Evolutionary conservation across 2,113 vertebrate genomes (phyloP).

Genomic region (cat (Felis catus)): DNA sequence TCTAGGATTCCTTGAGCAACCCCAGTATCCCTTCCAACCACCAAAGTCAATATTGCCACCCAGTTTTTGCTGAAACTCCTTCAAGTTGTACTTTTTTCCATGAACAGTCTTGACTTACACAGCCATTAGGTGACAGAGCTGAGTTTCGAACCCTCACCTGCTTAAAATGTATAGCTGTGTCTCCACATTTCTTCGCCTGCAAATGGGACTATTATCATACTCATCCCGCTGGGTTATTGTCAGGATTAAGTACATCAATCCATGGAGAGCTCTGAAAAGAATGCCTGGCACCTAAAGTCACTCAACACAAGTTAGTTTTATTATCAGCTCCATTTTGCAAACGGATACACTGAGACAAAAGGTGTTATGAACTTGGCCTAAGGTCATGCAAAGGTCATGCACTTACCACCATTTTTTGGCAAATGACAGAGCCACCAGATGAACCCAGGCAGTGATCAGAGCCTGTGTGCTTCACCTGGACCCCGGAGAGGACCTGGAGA

Average conservation of each 20-base stretch:
- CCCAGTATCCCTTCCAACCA: neutral
- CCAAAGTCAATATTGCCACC: neutral
- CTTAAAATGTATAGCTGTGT: neutral
- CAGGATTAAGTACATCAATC: neutral
- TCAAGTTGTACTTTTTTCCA: neutral
- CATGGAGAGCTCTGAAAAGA: neutral
- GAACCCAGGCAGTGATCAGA: neutral
- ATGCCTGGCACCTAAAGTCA: neutral
- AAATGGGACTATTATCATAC: no score
- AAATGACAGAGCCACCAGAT: neutral
- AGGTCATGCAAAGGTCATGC: neutral
- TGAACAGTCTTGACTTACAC: neutral
- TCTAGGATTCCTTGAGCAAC: neutral
- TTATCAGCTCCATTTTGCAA: neutral
- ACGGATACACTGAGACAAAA: neutral
- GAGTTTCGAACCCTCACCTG: neutral
- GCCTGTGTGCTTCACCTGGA: neutral
- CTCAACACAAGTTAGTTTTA: neutral
- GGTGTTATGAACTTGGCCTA: neutral
- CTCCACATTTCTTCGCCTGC: neutral
- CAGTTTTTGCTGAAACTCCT: neutral
- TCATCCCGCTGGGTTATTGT: no score
- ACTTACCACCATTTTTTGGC: neutral
- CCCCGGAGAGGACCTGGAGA: neutral
- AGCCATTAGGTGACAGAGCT: neutral